Evolutionary conservation across 1,140 invertebrate genomes (phyloP), one percentile per base, ranked within the genome.

Genomic region (Pogonognathellus flavescens): DNA sequence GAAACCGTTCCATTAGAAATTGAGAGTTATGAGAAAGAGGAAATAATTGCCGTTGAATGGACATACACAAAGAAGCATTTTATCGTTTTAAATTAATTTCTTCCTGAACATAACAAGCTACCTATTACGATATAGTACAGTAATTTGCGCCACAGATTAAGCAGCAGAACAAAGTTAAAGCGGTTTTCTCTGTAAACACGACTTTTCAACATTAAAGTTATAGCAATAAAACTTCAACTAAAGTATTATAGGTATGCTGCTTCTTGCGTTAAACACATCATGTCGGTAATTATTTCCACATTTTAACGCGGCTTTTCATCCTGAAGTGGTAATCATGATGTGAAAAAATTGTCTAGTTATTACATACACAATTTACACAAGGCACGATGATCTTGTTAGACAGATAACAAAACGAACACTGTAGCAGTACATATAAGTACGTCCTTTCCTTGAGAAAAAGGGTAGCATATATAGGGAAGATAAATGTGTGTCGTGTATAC

Each of bases 51-150:
- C 1, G 31, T 41, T 41, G 31, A 49, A 31, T 72, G 2, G n/a
- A 62, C 11, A 66, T 25, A 31, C 70, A 20, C 59, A 62, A 10
- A 62, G 59, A n/a, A 5, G 14, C 16, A 9, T 76, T 18, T 76
- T 50, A n/a, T 76, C 70, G 10, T 2, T 0, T 14, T 11, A 50
- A 76, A 76, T 76, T 76, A 76, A 49, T 76, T 18, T 76, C 70
- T 76, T 76, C 70, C 70, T 25, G 70, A 76, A 76, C 6, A 49
- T 50, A 76, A 50, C 14, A 49, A 66, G 62, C 22, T 49, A 66
- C 20, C 22, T 49, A 76, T 49, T 49, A 16, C n/a, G 16, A 6
- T 7, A 49, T 31, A 41, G 16, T 10, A 31, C n/a, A 49, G 70
- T n/a, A 49, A 70, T 70, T 70, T 41, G 31, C 11, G 11, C 14